Evolutionary conservation across 2,888 invertebrate species (phyloP).

Genomic region (Drosophila nr. fundita): DNA sequence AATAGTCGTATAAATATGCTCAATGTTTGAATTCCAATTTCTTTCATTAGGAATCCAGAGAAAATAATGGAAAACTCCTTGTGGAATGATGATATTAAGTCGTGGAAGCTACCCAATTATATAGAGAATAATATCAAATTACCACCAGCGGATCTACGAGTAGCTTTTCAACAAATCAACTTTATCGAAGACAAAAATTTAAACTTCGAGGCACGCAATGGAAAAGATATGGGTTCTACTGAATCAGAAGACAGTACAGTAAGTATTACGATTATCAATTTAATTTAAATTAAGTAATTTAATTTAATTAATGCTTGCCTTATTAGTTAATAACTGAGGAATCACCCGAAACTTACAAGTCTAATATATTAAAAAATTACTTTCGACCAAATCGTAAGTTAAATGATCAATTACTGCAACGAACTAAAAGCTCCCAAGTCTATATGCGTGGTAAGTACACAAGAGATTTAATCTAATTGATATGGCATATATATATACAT

Average conservation of each 20-base stretch:
- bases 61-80: constrained; percentile 88
- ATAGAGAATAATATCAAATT: constrained; percentile 88
- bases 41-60: constrained; percentile 88
- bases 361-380: constrained; percentile 89
- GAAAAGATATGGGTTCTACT: neutral
- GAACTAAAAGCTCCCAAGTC: constrained; percentile 86
- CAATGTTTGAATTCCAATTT: neutral
- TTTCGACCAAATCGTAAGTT: constrained; percentile 88
- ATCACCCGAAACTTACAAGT: constrained; percentile 83
- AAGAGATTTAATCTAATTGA: neutral
- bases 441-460: constrained; percentile 61
- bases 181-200: constrained; percentile 6
- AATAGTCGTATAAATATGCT: neutral
- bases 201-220: neutral
- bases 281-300: neutral
- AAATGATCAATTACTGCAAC: constrained; percentile 86
- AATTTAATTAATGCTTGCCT: neutral
- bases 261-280: neutral
- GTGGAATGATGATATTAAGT: constrained; percentile 91
- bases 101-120: constrained; percentile 90
- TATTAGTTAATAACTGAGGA: constrained; percentile 16
- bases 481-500: neutral
- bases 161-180: constrained; percentile 19
- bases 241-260: constrained; percentile 27
- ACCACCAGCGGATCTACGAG: constrained; percentile 86